Conservation (phyloP, 2,888 invertebrate species). For the Polylopha cassiicola region DNA sequence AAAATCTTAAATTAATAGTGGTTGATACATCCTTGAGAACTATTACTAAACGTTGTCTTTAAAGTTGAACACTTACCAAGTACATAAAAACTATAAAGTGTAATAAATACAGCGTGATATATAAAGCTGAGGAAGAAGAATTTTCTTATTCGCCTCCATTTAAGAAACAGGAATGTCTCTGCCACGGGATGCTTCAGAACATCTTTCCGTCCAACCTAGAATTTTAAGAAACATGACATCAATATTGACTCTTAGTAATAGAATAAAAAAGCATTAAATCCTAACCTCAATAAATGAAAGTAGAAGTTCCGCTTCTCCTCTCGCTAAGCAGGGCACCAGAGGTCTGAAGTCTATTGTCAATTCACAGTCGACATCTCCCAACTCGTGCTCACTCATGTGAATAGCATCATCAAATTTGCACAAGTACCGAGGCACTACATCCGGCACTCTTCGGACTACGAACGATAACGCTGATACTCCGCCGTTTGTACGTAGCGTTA, state of each 20-base stretch:
- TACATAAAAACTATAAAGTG: slow-evolving; percentile 84
- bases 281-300: slow-evolving; percentile 82
- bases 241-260: neutral
- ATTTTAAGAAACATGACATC: slow-evolving; percentile 16
- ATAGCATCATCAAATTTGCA: slow-evolving; percentile 85
- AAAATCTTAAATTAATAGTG: slow-evolving; percentile 6
- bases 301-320: slow-evolving; percentile 83
- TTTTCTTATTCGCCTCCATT: slow-evolving; percentile 89
- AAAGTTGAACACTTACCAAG: slow-evolving; percentile 68
- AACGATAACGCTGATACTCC: slow-evolving; percentile 88
- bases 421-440: slow-evolving; percentile 84
- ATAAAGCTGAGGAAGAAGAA: slow-evolving; percentile 88
- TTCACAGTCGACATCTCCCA: slow-evolving; percentile 91
- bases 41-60: neutral
- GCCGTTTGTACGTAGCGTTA: slow-evolving; percentile 87
- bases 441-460: slow-evolving; percentile 89
- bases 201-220: slow-evolving; percentile 84
- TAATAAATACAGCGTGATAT: slow-evolving; percentile 86
- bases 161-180: slow-evolving; percentile 89
- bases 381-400: slow-evolving; percentile 87
- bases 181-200: slow-evolving; percentile 89
- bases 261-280: neutral
- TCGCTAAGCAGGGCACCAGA: slow-evolving; percentile 78
- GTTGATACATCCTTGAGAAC: too few relatives aligned
- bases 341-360: slow-evolving; percentile 79